Base-by-base conservation (phyloP, 2,113 vertebrate genomes). In the Lophochroa leadbeateri region DNA sequence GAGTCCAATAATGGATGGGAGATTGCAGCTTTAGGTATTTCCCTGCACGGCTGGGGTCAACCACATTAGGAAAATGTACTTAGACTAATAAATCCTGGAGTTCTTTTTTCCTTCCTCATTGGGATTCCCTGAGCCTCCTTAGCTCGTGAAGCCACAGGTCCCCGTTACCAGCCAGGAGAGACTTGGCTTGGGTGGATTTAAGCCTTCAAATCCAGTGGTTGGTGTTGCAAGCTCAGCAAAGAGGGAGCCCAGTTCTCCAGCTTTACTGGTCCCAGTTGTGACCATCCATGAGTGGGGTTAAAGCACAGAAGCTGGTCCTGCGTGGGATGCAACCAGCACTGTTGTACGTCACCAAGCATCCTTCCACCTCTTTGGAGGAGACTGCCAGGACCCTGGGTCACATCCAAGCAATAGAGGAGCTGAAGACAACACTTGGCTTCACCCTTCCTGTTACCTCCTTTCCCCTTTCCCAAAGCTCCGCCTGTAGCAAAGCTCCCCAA, bases 41-140 rank as follows among this genome's bases (percentile, higher is more conserved):
- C 4, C 67, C 95, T 90, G 92, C 16, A 31, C 5, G 4, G 49
- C 60, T 5, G 77, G 91, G 96, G 96, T 97, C 97, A 97, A 82
- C 75, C 19, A 5, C 93, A 91, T 97, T 76, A 97, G 95, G 95
- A 96, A 97, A 97, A 94, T 86, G 72, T 96, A 97, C 97, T 97
- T 96, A 97, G 92, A 70, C 84, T 95, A 96, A 97, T 95, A 94
- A 97, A 97, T 97, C 95, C 91, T 50, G 1, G 41, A 86, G 53
- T 13, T 91, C n/a, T 84, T 94, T 96, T 60, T 70, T 67, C 25
- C 31, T 43, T 41, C 50, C 29, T 41, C 31, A 8, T 77, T 27
- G 0, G 18, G 81, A 72, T 33, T 47, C 49, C 4, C 33, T 1
- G 19, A 72, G 63, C 68, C 60, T 95, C 78, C 25, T 88, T 88